Percentiles rank a stretch among this genome's conserved stretches.
phyloP scores from a whole-genome alignment of 1,140 invertebrate genomes.

The Caligus rogercresseyi region DNA sequence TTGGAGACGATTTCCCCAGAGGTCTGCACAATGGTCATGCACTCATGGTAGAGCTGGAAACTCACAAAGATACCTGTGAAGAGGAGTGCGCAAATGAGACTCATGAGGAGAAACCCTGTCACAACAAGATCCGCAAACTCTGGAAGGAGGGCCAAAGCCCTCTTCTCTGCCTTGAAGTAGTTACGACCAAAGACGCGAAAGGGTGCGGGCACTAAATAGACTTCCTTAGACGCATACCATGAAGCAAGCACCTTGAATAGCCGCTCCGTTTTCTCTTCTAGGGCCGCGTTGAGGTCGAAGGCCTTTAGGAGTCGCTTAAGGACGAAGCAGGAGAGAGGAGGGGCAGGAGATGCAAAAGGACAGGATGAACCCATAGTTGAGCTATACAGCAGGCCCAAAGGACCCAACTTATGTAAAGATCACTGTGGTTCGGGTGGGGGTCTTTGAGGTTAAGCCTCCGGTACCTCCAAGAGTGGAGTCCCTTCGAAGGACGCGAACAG shows the following conservation, averaged over 20 bases:
- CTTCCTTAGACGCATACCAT: neutral
- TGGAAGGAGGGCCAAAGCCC: neutral
- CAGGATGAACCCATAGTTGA: neutral
- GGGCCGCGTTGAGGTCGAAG: neutral
- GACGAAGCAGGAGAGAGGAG: neutral
- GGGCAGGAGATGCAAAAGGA: neutral
- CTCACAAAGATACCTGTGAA: constrained; percentile 2
- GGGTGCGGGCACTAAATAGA: neutral
- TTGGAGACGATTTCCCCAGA: neutral
- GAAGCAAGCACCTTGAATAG: neutral
- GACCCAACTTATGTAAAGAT: neutral
- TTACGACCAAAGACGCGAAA: neutral
- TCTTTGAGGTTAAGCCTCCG: no score
- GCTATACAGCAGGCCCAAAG: neutral
- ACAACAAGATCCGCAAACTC: neutral
- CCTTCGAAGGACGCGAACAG: neutral
- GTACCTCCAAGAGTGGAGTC: neutral
- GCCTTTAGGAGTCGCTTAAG: neutral
- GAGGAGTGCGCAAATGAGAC: neutral
- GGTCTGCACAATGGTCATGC: constrained; percentile 6
- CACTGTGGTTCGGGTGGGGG: neutral
- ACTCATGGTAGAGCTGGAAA: constrained; percentile 3
- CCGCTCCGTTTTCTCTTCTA: neutral
- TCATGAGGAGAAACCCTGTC: neutral
- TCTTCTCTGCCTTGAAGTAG: neutral